Percentiles rank a stretch among this genome's conserved stretches.
phyloP scores from a whole-genome alignment of 2,797 vertebrate genomes.

The Dicrostonyx torquatus region DNA sequence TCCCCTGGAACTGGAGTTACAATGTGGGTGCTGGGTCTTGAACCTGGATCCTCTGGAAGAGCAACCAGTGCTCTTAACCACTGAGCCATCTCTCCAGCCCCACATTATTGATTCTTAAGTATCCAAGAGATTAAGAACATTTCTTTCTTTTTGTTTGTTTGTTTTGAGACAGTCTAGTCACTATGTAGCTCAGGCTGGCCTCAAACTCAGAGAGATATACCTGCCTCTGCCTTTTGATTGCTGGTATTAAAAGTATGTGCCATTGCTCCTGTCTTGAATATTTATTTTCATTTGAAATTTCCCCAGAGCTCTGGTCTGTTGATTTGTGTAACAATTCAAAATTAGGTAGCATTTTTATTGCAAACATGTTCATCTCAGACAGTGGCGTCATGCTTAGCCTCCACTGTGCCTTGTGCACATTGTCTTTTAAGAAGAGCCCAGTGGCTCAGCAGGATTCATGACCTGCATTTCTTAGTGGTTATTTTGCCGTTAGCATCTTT shows the following conservation, averaged over 20 bases:
- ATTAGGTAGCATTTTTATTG: constrained; percentile 60
- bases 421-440: constrained; percentile 60
- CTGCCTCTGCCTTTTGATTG: background rate
- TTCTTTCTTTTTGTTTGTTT: background rate
- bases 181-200: background rate
- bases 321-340: constrained; percentile 1
- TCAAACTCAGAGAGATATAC: background rate
- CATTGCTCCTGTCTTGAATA: background rate
- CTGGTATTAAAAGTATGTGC: background rate
- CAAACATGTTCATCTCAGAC: constrained; percentile 43
- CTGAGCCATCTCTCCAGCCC: background rate
- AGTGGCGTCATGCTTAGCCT: constrained; percentile 32
- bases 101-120: background rate
- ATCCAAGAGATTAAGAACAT: background rate
- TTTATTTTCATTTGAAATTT: constrained; percentile 38
- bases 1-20: too few relatives aligned
- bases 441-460: constrained; percentile 62
- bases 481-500: constrained; percentile 73
- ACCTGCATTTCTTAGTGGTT: constrained; percentile 78
- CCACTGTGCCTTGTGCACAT: constrained; percentile 28
- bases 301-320: constrained; percentile 10
- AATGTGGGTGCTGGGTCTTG: too few relatives aligned
- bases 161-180: background rate
- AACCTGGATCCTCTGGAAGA: too few relatives aligned
- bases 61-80: too few relatives aligned